These are phyloP conservation scores for Drosophila willistoni DNA, from an alignment of 1,140 invertebrate genomes.

Conservation along the genomic window DNA sequence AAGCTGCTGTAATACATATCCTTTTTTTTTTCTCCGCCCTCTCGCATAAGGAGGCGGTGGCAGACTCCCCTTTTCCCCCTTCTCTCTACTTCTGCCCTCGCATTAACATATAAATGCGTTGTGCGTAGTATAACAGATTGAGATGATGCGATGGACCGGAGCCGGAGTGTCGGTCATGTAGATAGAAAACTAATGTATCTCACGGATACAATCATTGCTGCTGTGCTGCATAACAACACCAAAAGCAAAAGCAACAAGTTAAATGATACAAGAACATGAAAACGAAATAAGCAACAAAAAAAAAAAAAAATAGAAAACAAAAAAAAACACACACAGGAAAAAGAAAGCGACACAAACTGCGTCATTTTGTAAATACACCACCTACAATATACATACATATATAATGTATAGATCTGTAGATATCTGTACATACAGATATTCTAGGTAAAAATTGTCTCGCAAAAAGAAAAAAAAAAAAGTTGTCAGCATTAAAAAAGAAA, in stretches of 20 bases:
- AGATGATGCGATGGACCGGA: constrained; percentile 14
- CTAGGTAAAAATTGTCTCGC: not conserved
- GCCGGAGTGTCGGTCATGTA: constrained; percentile 20
- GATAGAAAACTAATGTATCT: constrained; percentile 53
- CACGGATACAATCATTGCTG: constrained; percentile 47
- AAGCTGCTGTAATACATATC: constrained; percentile 37
- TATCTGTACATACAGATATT: not conserved
- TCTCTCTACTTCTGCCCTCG: constrained; percentile 7
- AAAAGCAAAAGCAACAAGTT: constrained; percentile 67
- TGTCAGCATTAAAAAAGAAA: constrained; percentile 57
- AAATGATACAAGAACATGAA: constrained; percentile 30
- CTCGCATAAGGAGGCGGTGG: not conserved
- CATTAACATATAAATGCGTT: constrained; percentile 74
- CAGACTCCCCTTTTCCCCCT: too few relatives aligned
- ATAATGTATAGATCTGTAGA: constrained; percentile 40
- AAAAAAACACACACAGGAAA: constrained; percentile 32
- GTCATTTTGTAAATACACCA: constrained; percentile 63
- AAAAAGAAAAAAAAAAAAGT: too few relatives aligned
- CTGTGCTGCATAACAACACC: constrained; percentile 46
- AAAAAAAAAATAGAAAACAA: constrained; percentile 29
- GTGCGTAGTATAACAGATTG: constrained; percentile 62
- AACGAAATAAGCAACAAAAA: not conserved
- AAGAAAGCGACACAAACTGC: constrained; percentile 55
- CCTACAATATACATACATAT: too few relatives aligned
- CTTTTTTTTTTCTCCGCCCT: constrained; percentile 17